Evolutionary conservation across 2,888 invertebrate species (phyloP), one percentile per base, ranked within the genome.

Genomic region (Drosophila kambysellisi): DNA sequence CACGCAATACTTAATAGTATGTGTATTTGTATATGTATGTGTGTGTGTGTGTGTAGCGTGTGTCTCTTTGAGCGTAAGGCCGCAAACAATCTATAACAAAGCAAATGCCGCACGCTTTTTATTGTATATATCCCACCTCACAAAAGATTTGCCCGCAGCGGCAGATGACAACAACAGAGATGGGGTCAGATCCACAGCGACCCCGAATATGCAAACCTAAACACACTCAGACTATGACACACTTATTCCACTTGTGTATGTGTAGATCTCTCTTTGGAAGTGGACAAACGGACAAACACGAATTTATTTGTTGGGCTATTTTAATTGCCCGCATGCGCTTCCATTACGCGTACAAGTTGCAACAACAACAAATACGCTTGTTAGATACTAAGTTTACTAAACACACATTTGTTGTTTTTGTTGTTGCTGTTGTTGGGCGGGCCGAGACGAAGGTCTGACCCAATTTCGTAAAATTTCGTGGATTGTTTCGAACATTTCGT

Each of bases 241-340:
- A 20, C 41, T 5, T 11, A n/a, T 11, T 11, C 3, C 11, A 20
- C 20, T 20, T 11, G 43, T 11, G 43, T 43, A 43, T 5, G 30
- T n/a, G 20, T 43, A 50, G 39, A 70, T 70, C 60, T 50, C 12
- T 37, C n/a, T 25, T 25, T 35, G 29, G 12, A 46, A 46, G 41
- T 65, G 67, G 59, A 74, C 67, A 67, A 67, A 37, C 17, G 54
- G 35, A 59, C 60, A 56, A 50, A 61, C 71, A 75, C 71, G 82
- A 71, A 67, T 74, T 63, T 79, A 81, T 77, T 46, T 86, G 84
- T 88, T 88, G 53, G 59, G 69, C 50, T 79, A 69, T 88, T 84
- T 84, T 84, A 84, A 84, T 84, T 86, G 82, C 84, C 84, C 89
- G 84, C 84, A 88, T 84, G 87, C 88, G 81, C 87, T 86, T 84